Conservation (phyloP, 2,797 vertebrate species). For the Malurus leucopterus region DNA sequence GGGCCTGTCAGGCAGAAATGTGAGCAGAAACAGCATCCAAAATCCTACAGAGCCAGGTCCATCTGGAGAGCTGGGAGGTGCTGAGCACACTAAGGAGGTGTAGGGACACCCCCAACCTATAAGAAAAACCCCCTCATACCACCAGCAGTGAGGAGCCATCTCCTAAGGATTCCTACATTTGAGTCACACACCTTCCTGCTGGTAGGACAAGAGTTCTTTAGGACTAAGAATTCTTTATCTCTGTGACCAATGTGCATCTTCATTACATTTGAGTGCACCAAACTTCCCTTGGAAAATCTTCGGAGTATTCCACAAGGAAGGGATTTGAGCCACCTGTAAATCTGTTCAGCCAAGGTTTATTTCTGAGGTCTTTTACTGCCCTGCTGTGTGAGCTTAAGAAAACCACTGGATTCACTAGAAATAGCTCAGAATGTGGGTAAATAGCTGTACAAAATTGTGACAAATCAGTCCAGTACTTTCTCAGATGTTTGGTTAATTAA, state of each 20-base stretch:
- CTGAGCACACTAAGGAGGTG: background rate
- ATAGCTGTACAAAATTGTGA: background rate
- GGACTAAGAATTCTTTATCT: background rate
- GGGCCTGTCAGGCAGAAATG: accelerated
- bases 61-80: background rate
- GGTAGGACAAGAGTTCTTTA: background rate
- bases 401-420: background rate
- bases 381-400: background rate
- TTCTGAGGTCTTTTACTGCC: background rate
- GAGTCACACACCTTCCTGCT: background rate
- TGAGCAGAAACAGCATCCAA: background rate
- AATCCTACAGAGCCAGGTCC: background rate
- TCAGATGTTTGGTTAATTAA: background rate
- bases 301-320: background rate
- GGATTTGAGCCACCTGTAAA: accelerated
- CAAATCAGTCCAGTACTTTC: background rate
- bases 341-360: background rate
- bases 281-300: background rate
- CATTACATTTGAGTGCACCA: background rate
- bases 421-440: background rate
- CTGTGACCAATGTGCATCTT: accelerated
- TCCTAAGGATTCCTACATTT: background rate
- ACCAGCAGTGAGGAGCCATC: background rate
- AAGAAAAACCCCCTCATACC: accelerated
- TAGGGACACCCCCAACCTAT: accelerated